Evolutionary conservation across 2,888 invertebrate genomes (phyloP).

Genomic region (Campaea margaritaria): DNA sequence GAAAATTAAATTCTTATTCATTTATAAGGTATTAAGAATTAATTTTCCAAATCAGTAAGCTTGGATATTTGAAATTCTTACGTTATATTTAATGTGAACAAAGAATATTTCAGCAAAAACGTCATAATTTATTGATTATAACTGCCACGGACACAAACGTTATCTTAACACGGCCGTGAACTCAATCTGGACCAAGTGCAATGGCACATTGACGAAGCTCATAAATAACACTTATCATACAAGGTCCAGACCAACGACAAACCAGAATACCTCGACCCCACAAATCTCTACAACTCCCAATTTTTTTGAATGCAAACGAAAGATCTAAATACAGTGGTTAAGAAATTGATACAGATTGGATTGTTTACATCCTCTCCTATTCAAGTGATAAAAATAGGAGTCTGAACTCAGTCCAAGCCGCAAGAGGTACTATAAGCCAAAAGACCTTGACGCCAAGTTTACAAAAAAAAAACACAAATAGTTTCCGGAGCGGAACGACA

Average conservation of each 20-base stretch:
- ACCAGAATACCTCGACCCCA: constrained; percentile 65
- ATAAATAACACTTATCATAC: constrained; percentile 80
- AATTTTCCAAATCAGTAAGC: no score
- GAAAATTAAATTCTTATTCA: no score
- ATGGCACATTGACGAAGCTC: constrained; percentile 71
- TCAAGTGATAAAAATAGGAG: constrained; percentile 47
- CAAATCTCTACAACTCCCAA: constrained; percentile 39
- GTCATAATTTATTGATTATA: constrained; percentile 42
- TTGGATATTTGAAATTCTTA: neutral
- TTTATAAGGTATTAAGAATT: no score
- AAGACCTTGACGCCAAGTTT: constrained; percentile 18
- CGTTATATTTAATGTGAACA: no score
- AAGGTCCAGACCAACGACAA: constrained; percentile 59
- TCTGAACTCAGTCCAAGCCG: constrained; percentile 40
- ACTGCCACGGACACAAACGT: constrained; percentile 48
- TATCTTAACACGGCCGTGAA: constrained; percentile 71
- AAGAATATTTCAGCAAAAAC: no score
- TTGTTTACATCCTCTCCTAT: constrained; percentile 57
- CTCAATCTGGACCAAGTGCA: constrained; percentile 78
- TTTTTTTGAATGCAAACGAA: constrained; percentile 12
- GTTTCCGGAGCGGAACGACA: constrained; percentile 57
- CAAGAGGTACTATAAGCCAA: constrained; percentile 26
- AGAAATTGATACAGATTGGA: constrained; percentile 59
- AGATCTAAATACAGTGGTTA: constrained; percentile 38
- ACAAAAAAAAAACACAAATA: constrained; percentile 47